Evolutionary conservation across 2,888 invertebrate genomes (phyloP).

Genomic region (Drosophila anceps): DNA sequence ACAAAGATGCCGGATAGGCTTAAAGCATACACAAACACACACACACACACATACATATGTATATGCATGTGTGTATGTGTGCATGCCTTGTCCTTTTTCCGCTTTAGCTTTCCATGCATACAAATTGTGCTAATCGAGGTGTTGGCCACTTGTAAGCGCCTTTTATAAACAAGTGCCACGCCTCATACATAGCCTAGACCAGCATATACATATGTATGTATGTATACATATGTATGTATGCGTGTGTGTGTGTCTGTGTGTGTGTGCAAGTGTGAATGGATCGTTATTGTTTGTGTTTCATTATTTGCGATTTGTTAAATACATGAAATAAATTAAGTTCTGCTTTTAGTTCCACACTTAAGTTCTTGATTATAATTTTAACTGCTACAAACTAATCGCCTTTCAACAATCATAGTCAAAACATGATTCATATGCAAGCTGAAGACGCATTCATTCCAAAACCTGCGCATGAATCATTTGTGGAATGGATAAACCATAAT

Average conservation of each 20-base stretch:
- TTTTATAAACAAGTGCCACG: conserved; percentile 46
- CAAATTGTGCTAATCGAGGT: conserved; percentile 31
- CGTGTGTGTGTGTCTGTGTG: neutral
- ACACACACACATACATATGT: neutral
- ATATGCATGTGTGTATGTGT: conserved; percentile 1
- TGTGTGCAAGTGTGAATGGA: neutral
- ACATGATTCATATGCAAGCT: conserved; percentile 9
- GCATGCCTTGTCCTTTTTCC: conserved; percentile 26
- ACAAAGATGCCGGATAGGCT: conserved; percentile 53
- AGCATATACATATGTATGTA: neutral
- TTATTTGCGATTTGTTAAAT: neutral
- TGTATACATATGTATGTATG: neutral
- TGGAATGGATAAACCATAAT: neutral
- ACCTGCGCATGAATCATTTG: neutral
- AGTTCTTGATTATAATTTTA: neutral
- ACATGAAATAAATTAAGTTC: neutral
- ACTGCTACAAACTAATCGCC: neutral
- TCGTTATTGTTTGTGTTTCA: neutral
- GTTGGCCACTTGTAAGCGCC: conserved; percentile 52
- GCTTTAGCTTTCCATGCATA: conserved; percentile 11
- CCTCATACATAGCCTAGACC: conserved; percentile 25
- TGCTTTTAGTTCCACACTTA: conserved; percentile 2
- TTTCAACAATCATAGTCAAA: neutral
- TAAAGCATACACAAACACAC: conserved; percentile 7
- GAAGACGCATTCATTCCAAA: neutral